Evolutionary conservation across 2,888 invertebrate species (phyloP).

Genomic region (Dendrolimus houi): DNA sequence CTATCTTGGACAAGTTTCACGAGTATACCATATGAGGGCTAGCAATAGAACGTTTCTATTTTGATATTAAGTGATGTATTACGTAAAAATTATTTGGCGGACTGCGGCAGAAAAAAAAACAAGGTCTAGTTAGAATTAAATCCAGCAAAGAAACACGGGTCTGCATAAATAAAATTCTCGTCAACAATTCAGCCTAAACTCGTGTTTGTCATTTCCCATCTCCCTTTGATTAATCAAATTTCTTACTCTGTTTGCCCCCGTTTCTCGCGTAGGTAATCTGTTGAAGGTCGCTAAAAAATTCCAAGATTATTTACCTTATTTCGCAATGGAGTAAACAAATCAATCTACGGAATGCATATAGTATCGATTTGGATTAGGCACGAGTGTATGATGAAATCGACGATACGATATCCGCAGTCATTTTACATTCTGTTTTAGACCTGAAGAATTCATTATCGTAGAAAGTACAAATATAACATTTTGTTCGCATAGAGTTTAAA

Average conservation of each 20-base stretch:
- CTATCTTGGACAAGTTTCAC: no score
- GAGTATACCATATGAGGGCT: no score
- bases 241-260: not conserved
- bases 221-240: not conserved
- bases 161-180: not conserved
- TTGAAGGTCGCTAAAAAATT: not conserved
- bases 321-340: slow-evolving; percentile 1
- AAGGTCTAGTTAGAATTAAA: not conserved
- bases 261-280: not conserved
- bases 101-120: no score
- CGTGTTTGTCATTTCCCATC: not conserved
- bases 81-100: not conserved
- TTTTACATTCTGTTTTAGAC: no score
- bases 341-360: slow-evolving; percentile 1
- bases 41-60: no score
- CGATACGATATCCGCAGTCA: not conserved
- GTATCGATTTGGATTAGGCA: not conserved
- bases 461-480: no score
- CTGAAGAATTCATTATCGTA: no score
- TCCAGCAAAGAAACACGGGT: not conserved
- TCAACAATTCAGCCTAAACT: not conserved
- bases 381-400: not conserved
- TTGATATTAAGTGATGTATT: no score
- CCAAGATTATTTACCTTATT: slow-evolving; percentile 1
- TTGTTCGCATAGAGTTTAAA: no score